Evolutionary conservation across 2,888 invertebrate genomes (phyloP).

Genomic region (Limnephilus auricula): DNA sequence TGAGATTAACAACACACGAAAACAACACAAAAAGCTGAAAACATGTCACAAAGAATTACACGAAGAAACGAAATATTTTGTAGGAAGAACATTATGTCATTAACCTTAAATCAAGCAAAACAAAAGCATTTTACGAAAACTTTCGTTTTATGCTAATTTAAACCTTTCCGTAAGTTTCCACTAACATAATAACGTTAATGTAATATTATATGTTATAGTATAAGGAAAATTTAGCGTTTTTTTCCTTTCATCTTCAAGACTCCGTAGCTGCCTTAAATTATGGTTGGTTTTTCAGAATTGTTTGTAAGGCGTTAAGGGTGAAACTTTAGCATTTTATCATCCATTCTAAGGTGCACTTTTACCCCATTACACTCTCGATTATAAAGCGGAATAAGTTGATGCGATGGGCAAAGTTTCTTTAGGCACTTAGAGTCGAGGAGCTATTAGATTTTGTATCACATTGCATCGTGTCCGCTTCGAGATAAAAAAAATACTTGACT

Average conservation of each 20-base stretch:
- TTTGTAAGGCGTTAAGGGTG: neutral
- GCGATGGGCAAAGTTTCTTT: slow-evolving; percentile 2
- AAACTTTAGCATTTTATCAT: slow-evolving; percentile 15
- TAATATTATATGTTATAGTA: too few species aligned
- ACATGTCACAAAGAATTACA: neutral
- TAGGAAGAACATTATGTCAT: neutral
- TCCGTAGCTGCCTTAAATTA: neutral
- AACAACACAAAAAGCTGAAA: neutral
- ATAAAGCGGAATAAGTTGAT: neutral
- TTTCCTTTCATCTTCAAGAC: neutral
- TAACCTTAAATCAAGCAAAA: neutral
- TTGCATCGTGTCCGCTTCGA: neutral
- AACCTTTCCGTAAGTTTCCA: neutral
- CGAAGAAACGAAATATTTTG: neutral
- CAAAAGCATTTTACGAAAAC: neutral
- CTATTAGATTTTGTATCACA: neutral
- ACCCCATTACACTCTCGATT: slow-evolving; percentile 20
- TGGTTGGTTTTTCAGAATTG: neutral
- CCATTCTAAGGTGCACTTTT: neutral
- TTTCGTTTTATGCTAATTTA: neutral
- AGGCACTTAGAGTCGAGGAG: neutral
- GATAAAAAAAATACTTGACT: neutral
- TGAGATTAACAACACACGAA: neutral
- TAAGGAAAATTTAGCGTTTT: neutral
- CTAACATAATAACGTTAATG: neutral